A percentile compares a stretch with the other conserved stretches of the same genome.
Evolutionary conservation across 2,113 vertebrate genomes (phyloP).

Genomic region (Ammospiza caudacuta): DNA sequence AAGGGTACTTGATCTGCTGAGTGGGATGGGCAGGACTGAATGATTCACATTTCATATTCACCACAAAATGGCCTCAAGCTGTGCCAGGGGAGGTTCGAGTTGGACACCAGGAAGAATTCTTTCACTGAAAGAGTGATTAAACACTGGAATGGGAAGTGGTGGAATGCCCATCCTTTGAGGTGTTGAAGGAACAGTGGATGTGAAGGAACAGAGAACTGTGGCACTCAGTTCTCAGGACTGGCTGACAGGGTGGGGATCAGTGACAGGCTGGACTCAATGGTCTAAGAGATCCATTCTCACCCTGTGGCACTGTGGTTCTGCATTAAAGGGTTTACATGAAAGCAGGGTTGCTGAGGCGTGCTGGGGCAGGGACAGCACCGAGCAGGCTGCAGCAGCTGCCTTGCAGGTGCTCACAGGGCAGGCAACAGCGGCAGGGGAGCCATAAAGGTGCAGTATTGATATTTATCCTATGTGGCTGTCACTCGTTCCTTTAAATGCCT

Average conservation of each 20-base stretch:
- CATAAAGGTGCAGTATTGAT: background rate
- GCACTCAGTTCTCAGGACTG: background rate
- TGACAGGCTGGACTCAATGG: background rate
- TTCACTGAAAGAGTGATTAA: background rate
- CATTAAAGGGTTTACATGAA: background rate
- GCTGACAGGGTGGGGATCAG: rapidly evolving
- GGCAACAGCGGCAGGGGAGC: background rate
- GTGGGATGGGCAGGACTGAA: background rate
- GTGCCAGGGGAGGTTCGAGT: background rate
- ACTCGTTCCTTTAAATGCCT: constrained; percentile 13
- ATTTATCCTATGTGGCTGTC: constrained; percentile 4
- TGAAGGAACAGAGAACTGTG: too few relatives aligned
- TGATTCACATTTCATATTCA: background rate
- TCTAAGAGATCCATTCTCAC: background rate
- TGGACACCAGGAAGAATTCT: background rate
- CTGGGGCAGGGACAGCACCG: background rate
- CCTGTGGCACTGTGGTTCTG: background rate
- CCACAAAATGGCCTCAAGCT: background rate
- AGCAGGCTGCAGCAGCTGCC: background rate
- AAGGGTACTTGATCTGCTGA: background rate
- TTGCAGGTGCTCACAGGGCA: rapidly evolving
- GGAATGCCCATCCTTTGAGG: background rate
- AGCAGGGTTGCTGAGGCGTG: background rate
- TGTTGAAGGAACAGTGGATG: background rate
- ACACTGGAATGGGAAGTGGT: background rate